These are phyloP conservation scores for Platysternon megacephalum DNA, from an alignment of 2,113 vertebrate genomes.

Conservation along the genomic window DNA sequence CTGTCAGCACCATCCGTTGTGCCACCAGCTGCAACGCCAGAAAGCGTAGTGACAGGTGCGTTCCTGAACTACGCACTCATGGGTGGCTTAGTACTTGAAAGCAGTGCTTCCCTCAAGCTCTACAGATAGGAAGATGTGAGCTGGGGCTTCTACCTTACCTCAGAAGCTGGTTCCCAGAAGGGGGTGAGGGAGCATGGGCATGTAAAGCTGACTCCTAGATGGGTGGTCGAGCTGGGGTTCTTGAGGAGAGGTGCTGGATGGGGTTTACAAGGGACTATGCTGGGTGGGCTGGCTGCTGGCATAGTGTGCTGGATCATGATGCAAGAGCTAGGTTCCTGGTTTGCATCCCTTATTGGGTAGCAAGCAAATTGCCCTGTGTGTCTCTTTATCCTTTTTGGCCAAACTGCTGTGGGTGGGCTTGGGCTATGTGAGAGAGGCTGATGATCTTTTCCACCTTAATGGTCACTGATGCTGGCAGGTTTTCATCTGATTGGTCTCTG, in stretches of 20 bases:
- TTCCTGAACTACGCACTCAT: conserved; percentile 68
- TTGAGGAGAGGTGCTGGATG: not conserved
- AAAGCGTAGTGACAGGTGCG: conserved; percentile 83
- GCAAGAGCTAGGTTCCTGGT: conserved; percentile 36
- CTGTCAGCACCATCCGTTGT: conserved; percentile 83
- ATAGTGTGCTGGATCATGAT: not conserved
- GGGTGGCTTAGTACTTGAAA: conserved; percentile 50
- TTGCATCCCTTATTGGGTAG: conserved; percentile 25
- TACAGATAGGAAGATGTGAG: not conserved
- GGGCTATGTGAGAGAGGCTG: conserved; percentile 16
- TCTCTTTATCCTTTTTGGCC: not conserved
- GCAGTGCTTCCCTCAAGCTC: conserved; percentile 29
- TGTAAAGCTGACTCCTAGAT: not conserved
- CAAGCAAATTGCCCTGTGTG: not conserved
- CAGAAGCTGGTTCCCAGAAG: not conserved
- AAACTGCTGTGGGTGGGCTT: not conserved
- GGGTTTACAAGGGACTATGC: not conserved
- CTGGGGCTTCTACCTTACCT: conserved; percentile 9
- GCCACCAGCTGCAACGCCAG: conserved; percentile 82
- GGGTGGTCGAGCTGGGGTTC: not conserved
- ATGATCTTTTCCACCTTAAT: conserved; percentile 33
- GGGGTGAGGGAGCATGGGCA: fast-evolving
- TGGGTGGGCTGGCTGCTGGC: conserved; percentile 8
- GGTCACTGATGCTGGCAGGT: conserved; percentile 4
- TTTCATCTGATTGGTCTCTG: conserved; percentile 44